Evolutionary conservation across 2,113 vertebrate species (phyloP).

Genomic region (Ptilonorhynchus violaceus): DNA sequence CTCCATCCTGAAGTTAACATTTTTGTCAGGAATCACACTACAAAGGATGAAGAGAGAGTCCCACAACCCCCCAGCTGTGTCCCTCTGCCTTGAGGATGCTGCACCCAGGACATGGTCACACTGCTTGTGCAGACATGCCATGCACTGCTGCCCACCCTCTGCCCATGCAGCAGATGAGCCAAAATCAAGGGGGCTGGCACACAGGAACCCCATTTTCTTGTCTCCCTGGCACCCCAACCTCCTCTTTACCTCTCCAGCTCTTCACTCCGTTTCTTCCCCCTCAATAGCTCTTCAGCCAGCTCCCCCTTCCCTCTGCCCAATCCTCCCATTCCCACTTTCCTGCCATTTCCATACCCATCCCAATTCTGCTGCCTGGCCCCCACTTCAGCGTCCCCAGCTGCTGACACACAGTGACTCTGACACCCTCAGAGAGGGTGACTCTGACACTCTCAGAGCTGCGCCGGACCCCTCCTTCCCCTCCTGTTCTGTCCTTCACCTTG

Average conservation of each 20-base stretch:
- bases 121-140: rapidly evolving
- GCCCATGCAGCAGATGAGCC: background rate
- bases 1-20: background rate
- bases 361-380: background rate
- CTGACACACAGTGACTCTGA: background rate
- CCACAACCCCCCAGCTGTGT: background rate
- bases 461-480: background rate
- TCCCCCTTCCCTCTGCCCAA: background rate
- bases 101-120: rapidly evolving
- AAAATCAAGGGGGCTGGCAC: background rate
- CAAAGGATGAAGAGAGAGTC: background rate
- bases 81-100: background rate
- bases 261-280: background rate
- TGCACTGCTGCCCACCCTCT: background rate
- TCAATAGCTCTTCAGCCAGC: background rate
- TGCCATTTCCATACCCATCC: background rate
- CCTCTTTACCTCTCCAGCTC: background rate
- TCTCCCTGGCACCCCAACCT: background rate
- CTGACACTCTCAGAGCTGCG: background rate
- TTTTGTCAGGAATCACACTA: background rate
- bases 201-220: background rate
- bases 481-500: background rate
- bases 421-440: background rate
- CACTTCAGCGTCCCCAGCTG: background rate
- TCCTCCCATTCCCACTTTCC: background rate